These are phyloP conservation scores for Carabus problematicus DNA, from an alignment of 2,888 invertebrate species.

Conservation along the genomic window DNA sequence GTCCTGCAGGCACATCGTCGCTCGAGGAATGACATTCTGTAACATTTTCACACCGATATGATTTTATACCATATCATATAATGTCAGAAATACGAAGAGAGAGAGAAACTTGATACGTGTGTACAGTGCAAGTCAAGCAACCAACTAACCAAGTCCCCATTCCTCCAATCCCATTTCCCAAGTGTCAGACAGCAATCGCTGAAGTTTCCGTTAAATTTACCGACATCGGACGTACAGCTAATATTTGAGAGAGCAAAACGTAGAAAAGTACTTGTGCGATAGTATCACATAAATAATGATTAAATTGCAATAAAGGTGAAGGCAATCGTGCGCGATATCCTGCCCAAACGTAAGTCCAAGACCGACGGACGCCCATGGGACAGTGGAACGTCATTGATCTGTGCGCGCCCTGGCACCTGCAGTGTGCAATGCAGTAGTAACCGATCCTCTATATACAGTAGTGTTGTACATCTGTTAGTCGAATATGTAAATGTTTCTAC, in stretches of 20 bases:
- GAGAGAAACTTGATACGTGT: neutral
- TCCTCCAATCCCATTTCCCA: slow-evolving; percentile 7
- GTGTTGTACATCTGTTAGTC: slow-evolving; percentile 30
- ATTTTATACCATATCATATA: neutral
- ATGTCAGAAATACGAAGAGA: neutral
- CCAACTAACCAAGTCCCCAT: neutral
- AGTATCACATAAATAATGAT: slow-evolving; percentile 33
- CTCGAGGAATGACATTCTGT: neutral
- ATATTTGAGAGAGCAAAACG: neutral
- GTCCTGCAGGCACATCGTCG: neutral
- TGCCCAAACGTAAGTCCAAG: neutral
- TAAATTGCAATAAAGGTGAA: slow-evolving; percentile 30
- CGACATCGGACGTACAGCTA: neutral
- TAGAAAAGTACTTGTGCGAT: slow-evolving; percentile 16
- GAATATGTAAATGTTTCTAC: slow-evolving; percentile 36
- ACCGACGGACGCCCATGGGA: slow-evolving; percentile 33
- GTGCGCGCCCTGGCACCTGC: slow-evolving; percentile 26
- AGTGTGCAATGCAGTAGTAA: slow-evolving; percentile 34
- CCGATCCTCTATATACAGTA: slow-evolving; percentile 28
- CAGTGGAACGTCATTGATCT: slow-evolving; percentile 17
- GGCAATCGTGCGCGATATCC: neutral
- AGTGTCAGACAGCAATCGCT: slow-evolving; percentile 37
- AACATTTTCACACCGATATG: neutral
- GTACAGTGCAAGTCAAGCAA: neutral
- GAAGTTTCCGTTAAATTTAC: slow-evolving; percentile 33